Base-by-base conservation (phyloP, 2,797 vertebrate species). In the Clarias laeviceps region DNA sequence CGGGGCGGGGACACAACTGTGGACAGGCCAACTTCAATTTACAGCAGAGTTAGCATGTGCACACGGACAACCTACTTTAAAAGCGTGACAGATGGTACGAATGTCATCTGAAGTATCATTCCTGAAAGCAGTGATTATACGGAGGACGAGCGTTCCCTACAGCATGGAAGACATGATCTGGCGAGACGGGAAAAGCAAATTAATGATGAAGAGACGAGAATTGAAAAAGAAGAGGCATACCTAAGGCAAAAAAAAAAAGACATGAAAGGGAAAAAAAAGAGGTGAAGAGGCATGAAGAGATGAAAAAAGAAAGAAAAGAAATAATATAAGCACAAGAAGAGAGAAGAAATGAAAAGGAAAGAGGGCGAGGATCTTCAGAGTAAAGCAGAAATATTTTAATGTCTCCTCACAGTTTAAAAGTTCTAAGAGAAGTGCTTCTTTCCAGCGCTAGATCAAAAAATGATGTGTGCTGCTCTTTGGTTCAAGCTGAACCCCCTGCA, bases 31-130 rank as follows among this genome's bases (percentile, higher is more conserved):
- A 37, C 59, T 70, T 65, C 32, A 37, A 65, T 65, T 57, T 20
- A 70, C 27, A 37, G 40, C 40, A 72, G 27, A 56, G 80, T 87
- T 78, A 64, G 22, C 1, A 18, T 32, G 18, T 56, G 40, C 45
- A 66, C 62, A 62, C 0, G 34, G 14, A 78, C 61, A 68, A 65
- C 22, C 81, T 24, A 61, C 65, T 83, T 79, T 61, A 32, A 69
- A 68, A 77, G 62, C 56, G 56, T 27, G 57, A 72, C 85, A 83
- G 66, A 64, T 72, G 74, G 66, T 57, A 37, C 9, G 22, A 83
- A 83, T 80, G 81, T 64, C 27, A 70, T 79, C 66, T 72, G 54
- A 79, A 62, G 65, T 18, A 50, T 14, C 20, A 54, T 70, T 83
- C 37, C 79, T 50, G 27, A 80, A 22, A 66, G 37, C n/a, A 29